phyloP scores from a whole-genome alignment of 2,797 vertebrate genomes.

The Petrocephalus sullivani region DNA sequence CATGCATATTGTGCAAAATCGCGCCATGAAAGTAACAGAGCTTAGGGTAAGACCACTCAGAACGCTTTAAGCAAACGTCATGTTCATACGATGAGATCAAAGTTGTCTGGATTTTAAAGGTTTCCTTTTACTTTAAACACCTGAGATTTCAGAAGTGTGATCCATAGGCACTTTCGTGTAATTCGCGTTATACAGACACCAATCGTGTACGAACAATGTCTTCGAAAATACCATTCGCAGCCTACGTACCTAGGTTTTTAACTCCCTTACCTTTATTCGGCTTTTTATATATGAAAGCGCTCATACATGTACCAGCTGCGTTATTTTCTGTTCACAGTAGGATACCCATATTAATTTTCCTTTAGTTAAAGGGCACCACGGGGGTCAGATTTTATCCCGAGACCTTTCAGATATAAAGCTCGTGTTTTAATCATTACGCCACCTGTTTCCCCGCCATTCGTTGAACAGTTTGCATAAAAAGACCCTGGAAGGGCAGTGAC shows the following conservation, averaged over 20 bases:
- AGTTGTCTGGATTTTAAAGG: background rate
- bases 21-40: background rate
- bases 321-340: background rate
- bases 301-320: background rate
- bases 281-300: background rate
- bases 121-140: background rate
- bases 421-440: background rate
- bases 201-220: too few species aligned
- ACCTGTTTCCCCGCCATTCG: background rate
- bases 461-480: background rate
- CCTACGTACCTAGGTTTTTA: background rate
- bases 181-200: background rate
- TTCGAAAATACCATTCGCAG: too few species aligned
- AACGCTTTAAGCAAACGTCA: background rate
- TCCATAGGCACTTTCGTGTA: background rate
- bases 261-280: background rate
- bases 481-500: background rate
- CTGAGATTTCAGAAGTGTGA: background rate
- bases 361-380: background rate
- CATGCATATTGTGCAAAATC: background rate
- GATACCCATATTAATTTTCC: constrained; percentile 7
- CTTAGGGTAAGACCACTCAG: background rate
- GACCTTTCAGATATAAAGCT: background rate
- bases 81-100: background rate
- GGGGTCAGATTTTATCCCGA: background rate